Base-by-base conservation (phyloP, 2,888 invertebrate genomes). In the Ceriagrion tenellum region DNA sequence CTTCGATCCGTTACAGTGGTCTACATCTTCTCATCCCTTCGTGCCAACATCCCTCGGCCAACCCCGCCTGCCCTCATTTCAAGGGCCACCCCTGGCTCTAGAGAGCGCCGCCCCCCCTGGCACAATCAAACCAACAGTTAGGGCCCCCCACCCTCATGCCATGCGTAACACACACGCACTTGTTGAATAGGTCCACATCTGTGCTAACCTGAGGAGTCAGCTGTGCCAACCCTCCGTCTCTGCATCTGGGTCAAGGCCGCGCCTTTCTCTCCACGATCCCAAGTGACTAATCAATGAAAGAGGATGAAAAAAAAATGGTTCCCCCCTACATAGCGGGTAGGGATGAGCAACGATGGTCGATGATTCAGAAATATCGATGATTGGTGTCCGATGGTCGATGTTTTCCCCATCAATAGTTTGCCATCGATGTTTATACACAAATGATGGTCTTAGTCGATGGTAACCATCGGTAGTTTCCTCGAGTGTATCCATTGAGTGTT, bases 241-340 rank as follows among this genome's bases (percentile, higher is more conserved):
- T 20, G n/a, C 47, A 93, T 91, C n/a, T 74, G 74, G 93, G 93
- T 93, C 93, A 93, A 93, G 93, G 93, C 26, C 69, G 69, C 23
- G 2, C 26, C 69, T 63, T 40, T 35, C 56, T 40, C 63, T 69
- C 81, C 35, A 35, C 35, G 16, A 69, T 0, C 59, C 18, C 59
- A 59, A 59, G n/a, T n/a, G 69, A n/a, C 35, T 81, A 81, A 81
- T 81, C 81, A 81, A 81, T 81, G 81, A 35, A 35, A 35, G 13
- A 16, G 81, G 35, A 23, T 26, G 69, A 16, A 81, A 81, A 81
- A 74, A n/a, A 59, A 16, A 20, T 59, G 35, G 81, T 18, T 35
- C 13, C 35, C 2, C 81, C 47, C 81, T 18, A 10, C 81, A 81
- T 26, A 35, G 30, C 30, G 74, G 74, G n/a, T n/a, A n/a, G n/a